Evolutionary conservation across 2,797 vertebrate genomes (phyloP).

Genomic region (Squalus acanthias): DNA sequence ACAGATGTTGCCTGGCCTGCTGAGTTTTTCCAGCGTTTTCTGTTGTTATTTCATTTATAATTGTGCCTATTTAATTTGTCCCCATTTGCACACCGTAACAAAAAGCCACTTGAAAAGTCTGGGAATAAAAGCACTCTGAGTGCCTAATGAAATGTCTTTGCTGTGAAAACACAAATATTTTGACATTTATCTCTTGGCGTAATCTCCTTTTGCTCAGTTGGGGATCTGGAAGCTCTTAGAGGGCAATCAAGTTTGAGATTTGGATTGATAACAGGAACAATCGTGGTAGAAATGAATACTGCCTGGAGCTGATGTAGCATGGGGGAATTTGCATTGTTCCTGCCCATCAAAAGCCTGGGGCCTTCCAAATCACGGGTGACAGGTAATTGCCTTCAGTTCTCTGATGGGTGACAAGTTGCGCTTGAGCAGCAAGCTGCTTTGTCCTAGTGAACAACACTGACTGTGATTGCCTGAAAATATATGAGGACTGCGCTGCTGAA

Average conservation of each 20-base stretch:
- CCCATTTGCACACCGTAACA: background rate
- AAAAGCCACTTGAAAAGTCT: background rate
- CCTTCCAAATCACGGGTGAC: slow-evolving; percentile 43
- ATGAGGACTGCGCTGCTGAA: slow-evolving; percentile 28
- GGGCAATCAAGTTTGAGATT: slow-evolving; percentile 42
- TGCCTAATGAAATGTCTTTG: background rate
- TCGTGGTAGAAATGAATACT: slow-evolving; percentile 42
- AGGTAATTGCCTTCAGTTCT: slow-evolving; percentile 45
- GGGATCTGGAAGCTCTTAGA: slow-evolving; percentile 42
- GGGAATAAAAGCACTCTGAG: background rate
- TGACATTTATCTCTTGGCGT: slow-evolving; percentile 12
- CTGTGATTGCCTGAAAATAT: slow-evolving; percentile 37
- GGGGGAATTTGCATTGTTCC: slow-evolving; percentile 23
- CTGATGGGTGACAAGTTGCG: slow-evolving; percentile 8
- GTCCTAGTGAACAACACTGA: slow-evolving; percentile 43
- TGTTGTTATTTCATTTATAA: background rate
- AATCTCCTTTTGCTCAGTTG: background rate
- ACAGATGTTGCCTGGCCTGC: too few relatives aligned
- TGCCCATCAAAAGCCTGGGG: background rate
- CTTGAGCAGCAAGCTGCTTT: slow-evolving; percentile 17
- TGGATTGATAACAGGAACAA: slow-evolving; percentile 2
- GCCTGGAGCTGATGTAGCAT: slow-evolving; percentile 40
- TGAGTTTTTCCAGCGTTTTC: too few relatives aligned
- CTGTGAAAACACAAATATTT: background rate
- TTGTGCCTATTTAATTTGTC: background rate